phyloP scores from a whole-genome alignment of 30 jellyfish, hydroid and myxozoan genomes.

The Turritopsis rubra region DNA sequence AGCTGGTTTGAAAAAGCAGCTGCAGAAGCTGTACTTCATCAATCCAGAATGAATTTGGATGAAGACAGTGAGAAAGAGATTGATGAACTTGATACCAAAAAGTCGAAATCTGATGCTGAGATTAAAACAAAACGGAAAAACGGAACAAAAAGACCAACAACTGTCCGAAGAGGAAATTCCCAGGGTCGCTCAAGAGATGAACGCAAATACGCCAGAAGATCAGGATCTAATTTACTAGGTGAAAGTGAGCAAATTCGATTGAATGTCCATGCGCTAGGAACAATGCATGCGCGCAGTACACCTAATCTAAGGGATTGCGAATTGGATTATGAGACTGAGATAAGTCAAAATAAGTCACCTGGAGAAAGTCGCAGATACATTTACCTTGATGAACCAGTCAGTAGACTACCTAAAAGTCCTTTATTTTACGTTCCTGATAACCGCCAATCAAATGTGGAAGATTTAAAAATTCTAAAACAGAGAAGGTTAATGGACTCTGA shows the following conservation, averaged over 20 bases:
- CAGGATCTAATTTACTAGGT: neutral
- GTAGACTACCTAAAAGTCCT: conserved; percentile 21
- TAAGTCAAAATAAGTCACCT: neutral
- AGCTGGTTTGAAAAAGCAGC: conserved; percentile 43
- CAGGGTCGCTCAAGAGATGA: neutral
- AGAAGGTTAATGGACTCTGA: neutral
- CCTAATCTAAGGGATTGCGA: conserved; percentile 13
- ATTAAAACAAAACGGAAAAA: neutral
- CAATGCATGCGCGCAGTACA: conserved; percentile 26
- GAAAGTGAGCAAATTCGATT: neutral
- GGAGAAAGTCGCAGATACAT: neutral
- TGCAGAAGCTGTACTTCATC: conserved; percentile 25
- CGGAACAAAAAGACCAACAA: neutral
- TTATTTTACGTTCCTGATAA: conserved; percentile 17
- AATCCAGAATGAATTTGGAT: conserved; percentile 6
- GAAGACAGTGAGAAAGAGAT: neutral
- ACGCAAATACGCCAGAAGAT: neutral
- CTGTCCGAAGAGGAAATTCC: neutral
- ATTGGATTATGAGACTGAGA: neutral
- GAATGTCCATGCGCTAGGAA: neutral
- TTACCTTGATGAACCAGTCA: neutral
- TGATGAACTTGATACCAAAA: neutral
- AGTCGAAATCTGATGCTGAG: conserved; percentile 1
- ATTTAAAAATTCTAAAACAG: neutral
- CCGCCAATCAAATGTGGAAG: neutral